phyloP scores from a whole-genome alignment of 2,888 invertebrate genomes.

The Polyommatus icarus region DNA sequence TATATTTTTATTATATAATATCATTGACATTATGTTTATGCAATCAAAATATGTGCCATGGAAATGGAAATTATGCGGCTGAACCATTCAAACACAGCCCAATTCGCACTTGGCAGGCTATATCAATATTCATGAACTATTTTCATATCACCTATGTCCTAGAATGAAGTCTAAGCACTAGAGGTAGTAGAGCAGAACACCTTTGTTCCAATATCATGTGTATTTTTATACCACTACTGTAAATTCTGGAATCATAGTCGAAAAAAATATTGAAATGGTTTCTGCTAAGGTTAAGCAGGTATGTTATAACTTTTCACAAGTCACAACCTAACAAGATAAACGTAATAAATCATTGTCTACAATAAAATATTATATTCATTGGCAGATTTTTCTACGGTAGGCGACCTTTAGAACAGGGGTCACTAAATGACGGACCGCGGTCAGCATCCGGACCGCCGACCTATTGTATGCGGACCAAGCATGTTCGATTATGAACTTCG shows the following conservation, averaged over 20 bases:
- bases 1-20: too few species aligned
- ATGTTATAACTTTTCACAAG: not conserved
- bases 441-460: too few species aligned
- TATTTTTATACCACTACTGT: not conserved
- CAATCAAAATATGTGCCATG: too few species aligned
- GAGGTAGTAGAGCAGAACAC: not conserved
- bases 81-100: not conserved
- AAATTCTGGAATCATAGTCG: not conserved
- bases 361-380: too few species aligned
- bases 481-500: too few species aligned
- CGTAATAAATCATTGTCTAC: not conserved
- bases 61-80: too few species aligned
- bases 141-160: not conserved
- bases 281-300: not conserved
- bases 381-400: too few species aligned
- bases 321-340: not conserved
- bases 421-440: too few species aligned
- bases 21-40: too few species aligned
- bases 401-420: too few species aligned
- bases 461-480: too few species aligned
- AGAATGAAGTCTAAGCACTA: not conserved
- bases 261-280: not conserved
- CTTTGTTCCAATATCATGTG: not conserved
- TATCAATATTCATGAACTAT: slow-evolving; percentile 4
- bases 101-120: not conserved